Conservation (phyloP, 2,797 vertebrate genomes). For the Arctocebus calabarensis region DNA sequence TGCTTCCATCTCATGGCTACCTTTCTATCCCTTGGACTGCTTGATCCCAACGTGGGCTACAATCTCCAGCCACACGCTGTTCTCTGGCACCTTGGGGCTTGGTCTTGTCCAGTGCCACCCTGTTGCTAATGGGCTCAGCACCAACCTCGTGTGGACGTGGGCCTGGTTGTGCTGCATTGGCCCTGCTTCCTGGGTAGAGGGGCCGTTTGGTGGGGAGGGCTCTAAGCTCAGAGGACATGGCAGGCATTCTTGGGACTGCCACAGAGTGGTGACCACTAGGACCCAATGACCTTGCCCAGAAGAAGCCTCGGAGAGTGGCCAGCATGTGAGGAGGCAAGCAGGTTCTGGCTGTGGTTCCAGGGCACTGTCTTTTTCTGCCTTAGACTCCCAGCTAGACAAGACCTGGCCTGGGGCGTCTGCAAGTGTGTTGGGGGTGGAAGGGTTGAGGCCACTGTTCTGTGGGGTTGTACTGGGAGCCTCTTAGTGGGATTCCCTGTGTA, state of each 20-base stretch:
- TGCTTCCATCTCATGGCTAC: neutral
- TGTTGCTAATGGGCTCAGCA: neutral
- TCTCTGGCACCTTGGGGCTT: neutral
- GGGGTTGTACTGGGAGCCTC: no score
- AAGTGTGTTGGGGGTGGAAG: neutral
- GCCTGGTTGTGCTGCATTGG: neutral
- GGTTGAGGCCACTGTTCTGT: no score
- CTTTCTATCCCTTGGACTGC: neutral
- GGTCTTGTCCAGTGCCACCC: rapidly evolving
- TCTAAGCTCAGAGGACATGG: neutral
- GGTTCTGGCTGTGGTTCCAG: neutral
- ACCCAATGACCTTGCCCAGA: neutral
- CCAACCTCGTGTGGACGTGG: neutral
- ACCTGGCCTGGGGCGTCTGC: neutral
- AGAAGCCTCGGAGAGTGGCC: neutral
- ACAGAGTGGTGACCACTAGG: neutral
- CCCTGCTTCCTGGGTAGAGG: no score
- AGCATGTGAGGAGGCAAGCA: neutral
- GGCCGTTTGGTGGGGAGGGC: neutral
- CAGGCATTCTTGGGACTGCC: neutral
- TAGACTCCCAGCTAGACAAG: neutral
- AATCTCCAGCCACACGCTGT: neutral
- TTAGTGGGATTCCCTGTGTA: no score
- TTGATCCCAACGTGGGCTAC: neutral
- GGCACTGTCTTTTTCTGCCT: neutral